Evolutionary conservation across 2,888 invertebrate species (phyloP), one percentile per base, ranked within the genome.

Genomic region (Cerastoderma edule): DNA sequence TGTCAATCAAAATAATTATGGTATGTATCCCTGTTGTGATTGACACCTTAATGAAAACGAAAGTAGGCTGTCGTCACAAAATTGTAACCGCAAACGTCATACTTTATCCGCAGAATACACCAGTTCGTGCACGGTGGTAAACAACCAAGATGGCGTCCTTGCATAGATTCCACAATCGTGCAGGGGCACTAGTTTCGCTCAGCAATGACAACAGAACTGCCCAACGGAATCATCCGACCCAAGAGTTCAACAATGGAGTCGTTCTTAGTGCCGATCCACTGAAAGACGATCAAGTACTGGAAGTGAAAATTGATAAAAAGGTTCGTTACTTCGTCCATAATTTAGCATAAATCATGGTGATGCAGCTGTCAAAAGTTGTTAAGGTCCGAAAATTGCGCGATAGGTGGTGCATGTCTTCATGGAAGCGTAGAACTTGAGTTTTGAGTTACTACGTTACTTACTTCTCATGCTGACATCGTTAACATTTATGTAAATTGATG

Each of bases 181-280:
- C 97, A 93, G 98, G 98, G 73, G 96, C 96, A 86, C 94, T 96
- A 88, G 96, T 98, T 85, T 96, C 96, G 84, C 94, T 98, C 85
- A 94, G 96, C 72, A 97, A 97, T 93, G 95, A 96, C 87, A 96
- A 96, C 93, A 95, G 95, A 76, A 97, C 97, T 35, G 92, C 92
- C 19, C 88, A 90, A 67, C 85, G 92, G 72, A 90, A 90, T 65
- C 90, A 91, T 35, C 91, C 92, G 28, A 86, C 90, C 3, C 92
- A 92, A 77, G 92, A 92, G 81, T 92, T 92, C 68, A 92, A 92
- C 77, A 92, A 92, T 80, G 92, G 92, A 1, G 90, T 92, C 56
- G 91, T 92, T 54, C 83, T 92, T n/a, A 91, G 91, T 72, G 83
- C 86, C 24, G 88, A 91, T 28, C 89, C 92, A 44, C 80, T 92